These are phyloP conservation scores for Phytoseiulus persimilis DNA, from an alignment of 2,888 invertebrate species.

Conservation along the genomic window DNA sequence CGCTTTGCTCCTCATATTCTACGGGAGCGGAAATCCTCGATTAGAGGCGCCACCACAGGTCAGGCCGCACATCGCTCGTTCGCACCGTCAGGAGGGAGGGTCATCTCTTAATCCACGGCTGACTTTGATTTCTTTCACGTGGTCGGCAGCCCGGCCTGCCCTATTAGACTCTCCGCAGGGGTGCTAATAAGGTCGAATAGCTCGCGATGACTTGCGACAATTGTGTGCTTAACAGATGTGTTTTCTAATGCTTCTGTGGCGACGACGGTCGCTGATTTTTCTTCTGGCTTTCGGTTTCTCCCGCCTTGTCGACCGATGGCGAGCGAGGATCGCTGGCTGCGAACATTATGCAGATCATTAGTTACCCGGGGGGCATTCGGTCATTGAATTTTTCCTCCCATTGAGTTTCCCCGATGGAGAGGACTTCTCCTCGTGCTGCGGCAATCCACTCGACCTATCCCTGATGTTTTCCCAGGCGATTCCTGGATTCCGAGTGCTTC, in stretches of 20 bases:
- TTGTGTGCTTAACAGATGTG: not conserved
- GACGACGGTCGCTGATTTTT: not conserved
- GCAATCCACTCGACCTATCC: too few relatives aligned
- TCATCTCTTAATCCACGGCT: not conserved
- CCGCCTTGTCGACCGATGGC: not conserved
- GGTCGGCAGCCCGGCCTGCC: not conserved
- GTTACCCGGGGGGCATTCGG: not conserved
- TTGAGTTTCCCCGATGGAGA: not conserved
- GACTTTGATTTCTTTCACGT: not conserved
- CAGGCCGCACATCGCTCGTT: not conserved
- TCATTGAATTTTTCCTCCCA: not conserved
- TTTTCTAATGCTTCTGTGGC: not conserved
- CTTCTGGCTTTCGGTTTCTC: not conserved
- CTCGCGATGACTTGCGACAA: not conserved
- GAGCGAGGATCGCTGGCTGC: not conserved
- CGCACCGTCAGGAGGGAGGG: not conserved
- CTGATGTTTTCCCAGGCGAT: too few relatives aligned
- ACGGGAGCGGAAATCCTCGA: not conserved
- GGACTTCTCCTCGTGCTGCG: not conserved
- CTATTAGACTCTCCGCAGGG: not conserved
- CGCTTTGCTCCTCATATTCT: not conserved
- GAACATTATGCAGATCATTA: not conserved
- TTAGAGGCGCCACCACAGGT: not conserved
- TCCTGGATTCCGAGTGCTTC: too few relatives aligned
- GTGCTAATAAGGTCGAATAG: not conserved